A percentile compares a stretch with the other conserved stretches of the same genome.
phyloP scores from a whole-genome alignment of 2,888 invertebrate genomes.

The Drosophila leonis region DNA sequence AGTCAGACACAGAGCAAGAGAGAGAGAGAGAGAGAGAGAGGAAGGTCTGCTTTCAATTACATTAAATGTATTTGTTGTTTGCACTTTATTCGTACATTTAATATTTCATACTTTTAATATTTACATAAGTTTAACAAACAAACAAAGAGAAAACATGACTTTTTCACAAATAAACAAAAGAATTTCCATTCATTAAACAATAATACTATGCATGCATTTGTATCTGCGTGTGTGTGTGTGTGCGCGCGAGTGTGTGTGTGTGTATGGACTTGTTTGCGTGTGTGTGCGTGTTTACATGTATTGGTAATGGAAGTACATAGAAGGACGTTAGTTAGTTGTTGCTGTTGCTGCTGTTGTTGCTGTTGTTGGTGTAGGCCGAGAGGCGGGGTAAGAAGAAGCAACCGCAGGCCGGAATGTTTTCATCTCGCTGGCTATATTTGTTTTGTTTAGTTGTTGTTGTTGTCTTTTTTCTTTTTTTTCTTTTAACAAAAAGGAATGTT shows the following conservation, averaged over 20 bases:
- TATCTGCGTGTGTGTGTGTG: slow-evolving; percentile 52
- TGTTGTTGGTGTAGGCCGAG: slow-evolving; percentile 29
- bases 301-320: slow-evolving; percentile 73
- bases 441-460: slow-evolving; percentile 2
- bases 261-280: slow-evolving; percentile 16
- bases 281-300: slow-evolving; percentile 31
- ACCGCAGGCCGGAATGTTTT: slow-evolving; percentile 80
- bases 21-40: background rate
- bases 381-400: slow-evolving; percentile 50
- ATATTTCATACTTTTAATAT: slow-evolving; percentile 82
- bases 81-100: slow-evolving; percentile 83
- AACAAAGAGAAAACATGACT: slow-evolving; percentile 81
- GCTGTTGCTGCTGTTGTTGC: slow-evolving; percentile 34
- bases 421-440: slow-evolving; percentile 51
- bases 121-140: slow-evolving; percentile 82
- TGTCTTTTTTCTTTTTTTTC: background rate
- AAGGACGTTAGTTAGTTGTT: slow-evolving; percentile 72
- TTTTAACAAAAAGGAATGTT: slow-evolving; percentile 59
- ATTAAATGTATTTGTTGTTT: slow-evolving; percentile 82
- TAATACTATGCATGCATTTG: slow-evolving; percentile 81
- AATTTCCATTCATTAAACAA: slow-evolving; percentile 82
- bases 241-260: slow-evolving; percentile 26
- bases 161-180: slow-evolving; percentile 81
- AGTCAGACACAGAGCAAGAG: background rate
- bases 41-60: slow-evolving; percentile 61